phyloP scores from a whole-genome alignment of 2,888 invertebrate genomes.

The Litoditis marina region DNA sequence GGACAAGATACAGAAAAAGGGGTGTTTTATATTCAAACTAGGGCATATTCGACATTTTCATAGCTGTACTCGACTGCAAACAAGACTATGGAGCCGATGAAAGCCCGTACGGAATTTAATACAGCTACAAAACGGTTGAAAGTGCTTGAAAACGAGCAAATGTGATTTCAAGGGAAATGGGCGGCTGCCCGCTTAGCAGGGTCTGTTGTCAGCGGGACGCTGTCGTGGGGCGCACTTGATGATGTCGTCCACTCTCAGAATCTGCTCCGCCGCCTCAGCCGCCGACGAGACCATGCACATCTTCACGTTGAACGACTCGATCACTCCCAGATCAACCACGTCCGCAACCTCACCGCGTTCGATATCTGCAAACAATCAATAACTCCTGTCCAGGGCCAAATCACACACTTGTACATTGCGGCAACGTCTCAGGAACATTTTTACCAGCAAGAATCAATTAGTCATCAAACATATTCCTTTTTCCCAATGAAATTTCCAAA shows the following conservation, averaged over 20 bases:
- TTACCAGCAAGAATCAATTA: no score
- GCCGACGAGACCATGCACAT: slow-evolving; percentile 86
- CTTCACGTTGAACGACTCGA: slow-evolving; percentile 95
- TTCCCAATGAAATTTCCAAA: no score
- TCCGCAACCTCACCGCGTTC: slow-evolving; percentile 80
- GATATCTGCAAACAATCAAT: slow-evolving; percentile 76
- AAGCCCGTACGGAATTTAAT: no score
- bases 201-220: slow-evolving; percentile 53
- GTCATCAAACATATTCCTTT: no score
- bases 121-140: no score
- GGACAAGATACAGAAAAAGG: background rate
- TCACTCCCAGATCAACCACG: slow-evolving; percentile 85
- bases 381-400: no score
- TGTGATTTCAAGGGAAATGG: background rate
- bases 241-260: slow-evolving; percentile 94
- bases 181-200: slow-evolving; percentile 43
- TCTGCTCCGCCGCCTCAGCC: slow-evolving; percentile 75
- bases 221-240: slow-evolving; percentile 69
- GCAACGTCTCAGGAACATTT: no score
- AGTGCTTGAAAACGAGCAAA: background rate
- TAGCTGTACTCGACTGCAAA: no score
- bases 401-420: no score
- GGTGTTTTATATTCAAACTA: no score
- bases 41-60: no score
- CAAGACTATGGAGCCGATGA: no score